Evolutionary conservation across 2,113 vertebrate genomes (phyloP).

Genomic region (Marcusenius ussheri): DNA sequence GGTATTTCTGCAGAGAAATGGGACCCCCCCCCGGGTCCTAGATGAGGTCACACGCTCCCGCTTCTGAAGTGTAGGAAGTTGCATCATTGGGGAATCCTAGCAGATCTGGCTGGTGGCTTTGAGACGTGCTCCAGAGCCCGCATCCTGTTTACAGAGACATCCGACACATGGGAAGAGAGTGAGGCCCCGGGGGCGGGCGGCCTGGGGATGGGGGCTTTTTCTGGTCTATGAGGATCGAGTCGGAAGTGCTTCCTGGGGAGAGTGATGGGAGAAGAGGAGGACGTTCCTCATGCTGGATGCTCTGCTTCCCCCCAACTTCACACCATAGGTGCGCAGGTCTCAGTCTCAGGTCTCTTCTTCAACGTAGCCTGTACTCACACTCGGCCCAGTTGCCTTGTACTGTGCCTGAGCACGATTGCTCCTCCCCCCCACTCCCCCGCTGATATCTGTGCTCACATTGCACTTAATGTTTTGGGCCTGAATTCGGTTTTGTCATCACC

Average conservation of each 20-base stretch:
- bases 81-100: constrained; percentile 2
- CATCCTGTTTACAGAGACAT: constrained; percentile 16
- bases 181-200: not conserved
- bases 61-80: not conserved
- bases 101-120: not conserved
- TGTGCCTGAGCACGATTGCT: not conserved
- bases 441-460: not conserved
- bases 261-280: not conserved
- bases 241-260: not conserved
- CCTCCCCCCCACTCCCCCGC: not conserved
- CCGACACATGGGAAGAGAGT: not conserved
- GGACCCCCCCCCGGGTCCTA: not conserved
- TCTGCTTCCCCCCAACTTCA: not conserved
- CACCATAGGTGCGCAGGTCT: not conserved
- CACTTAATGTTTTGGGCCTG: not conserved
- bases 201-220: no score
- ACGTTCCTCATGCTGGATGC: not conserved
- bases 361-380: not conserved
- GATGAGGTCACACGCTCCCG: not conserved
- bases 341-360: not conserved
- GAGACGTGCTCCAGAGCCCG: not conserved
- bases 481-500: not conserved
- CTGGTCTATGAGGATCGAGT: not conserved
- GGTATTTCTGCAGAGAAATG: not conserved
- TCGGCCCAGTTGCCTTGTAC: not conserved